A percentile compares a stretch with the other conserved stretches of the same genome.
phyloP scores from a whole-genome alignment of 2,113 vertebrate species.

The Menidia beryllina region DNA sequence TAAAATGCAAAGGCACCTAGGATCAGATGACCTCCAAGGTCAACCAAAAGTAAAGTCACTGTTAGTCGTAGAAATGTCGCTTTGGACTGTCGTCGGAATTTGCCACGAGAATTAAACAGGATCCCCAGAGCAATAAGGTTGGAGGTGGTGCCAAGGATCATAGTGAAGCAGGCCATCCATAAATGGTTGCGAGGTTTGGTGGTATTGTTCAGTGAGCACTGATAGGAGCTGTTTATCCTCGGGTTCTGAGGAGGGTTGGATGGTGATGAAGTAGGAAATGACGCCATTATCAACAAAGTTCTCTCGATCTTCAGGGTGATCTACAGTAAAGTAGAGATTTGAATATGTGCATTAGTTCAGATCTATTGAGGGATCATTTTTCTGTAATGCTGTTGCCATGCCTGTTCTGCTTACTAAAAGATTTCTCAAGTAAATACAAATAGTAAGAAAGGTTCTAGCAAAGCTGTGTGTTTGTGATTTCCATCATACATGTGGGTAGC shows the following conservation, averaged over 20 bases:
- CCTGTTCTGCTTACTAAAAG: neutral
- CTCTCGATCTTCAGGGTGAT: conserved; percentile 37
- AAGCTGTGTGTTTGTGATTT: neutral
- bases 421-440: conserved; percentile 1
- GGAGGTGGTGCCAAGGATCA: conserved; percentile 85
- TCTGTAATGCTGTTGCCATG: neutral
- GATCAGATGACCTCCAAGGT: conserved; percentile 87
- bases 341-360: neutral
- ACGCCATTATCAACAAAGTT: conserved; percentile 27
- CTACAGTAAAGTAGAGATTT: conserved; percentile 44
- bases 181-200: conserved; percentile 24
- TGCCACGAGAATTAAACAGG: conserved; percentile 75
- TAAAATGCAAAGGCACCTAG: conserved; percentile 84
- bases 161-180: conserved; percentile 84
- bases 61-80: conserved; percentile 85
- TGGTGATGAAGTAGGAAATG: conserved; percentile 15
- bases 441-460: neutral
- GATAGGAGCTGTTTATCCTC: conserved; percentile 49
- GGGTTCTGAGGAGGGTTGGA: conserved; percentile 25
- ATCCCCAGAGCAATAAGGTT: conserved; percentile 85
- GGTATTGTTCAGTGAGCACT: conserved; percentile 33
- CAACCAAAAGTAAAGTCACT: conserved; percentile 82
- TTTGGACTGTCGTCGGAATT: conserved; percentile 75
- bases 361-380: neutral
- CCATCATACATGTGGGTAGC: conserved; percentile 7